These are phyloP conservation scores for Acanthoscelides obtectus DNA, from an alignment of 2,888 invertebrate genomes.

Conservation along the genomic window DNA sequence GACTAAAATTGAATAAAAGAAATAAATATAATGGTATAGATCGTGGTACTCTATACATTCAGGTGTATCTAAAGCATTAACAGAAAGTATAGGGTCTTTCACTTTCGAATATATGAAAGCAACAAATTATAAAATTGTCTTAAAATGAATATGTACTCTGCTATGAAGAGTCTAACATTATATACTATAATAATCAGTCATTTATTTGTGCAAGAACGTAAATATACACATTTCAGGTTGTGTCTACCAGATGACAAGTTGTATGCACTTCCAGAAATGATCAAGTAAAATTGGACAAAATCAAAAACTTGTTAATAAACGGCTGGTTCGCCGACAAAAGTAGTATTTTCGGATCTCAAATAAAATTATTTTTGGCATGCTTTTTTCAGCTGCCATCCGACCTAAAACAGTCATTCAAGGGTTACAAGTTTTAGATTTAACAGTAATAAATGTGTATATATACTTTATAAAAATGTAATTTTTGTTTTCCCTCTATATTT, in stretches of 20 bases:
- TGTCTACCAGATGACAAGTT: background rate
- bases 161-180: background rate
- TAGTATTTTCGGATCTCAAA: background rate
- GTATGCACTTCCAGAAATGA: background rate
- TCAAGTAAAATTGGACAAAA: too few relatives aligned
- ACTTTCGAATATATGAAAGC: background rate
- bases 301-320: too few relatives aligned
- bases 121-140: background rate
- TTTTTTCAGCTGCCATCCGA: background rate
- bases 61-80: too few relatives aligned
- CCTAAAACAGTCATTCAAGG: background rate
- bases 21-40: too few relatives aligned
- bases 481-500: background rate
- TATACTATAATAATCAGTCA: background rate
- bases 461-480: background rate
- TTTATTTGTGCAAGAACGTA: background rate
- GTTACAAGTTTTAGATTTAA: background rate
- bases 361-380: too few relatives aligned
- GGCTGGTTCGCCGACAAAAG: too few relatives aligned
- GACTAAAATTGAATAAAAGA: background rate
- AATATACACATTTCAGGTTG: background rate
- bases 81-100: too few relatives aligned
- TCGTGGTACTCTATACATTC: too few relatives aligned
- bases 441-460: background rate
- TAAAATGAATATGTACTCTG: background rate